phyloP scores from a whole-genome alignment of 1,140 invertebrate species.

The Ceratosolen solmsi region DNA sequence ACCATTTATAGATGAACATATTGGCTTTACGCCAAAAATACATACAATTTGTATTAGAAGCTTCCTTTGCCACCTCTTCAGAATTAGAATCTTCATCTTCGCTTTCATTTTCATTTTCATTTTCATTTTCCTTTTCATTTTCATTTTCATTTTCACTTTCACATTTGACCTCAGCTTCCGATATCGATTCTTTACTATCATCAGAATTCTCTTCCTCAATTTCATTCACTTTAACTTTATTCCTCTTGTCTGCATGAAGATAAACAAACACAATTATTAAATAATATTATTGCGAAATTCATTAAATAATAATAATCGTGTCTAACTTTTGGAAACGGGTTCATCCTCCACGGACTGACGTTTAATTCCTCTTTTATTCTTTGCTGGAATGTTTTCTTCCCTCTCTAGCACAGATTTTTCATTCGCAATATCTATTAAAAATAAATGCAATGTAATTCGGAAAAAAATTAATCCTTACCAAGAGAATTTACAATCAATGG shows the following conservation, averaged over 20 bases:
- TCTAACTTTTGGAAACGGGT: slow-evolving; percentile 35
- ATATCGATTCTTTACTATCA: not conserved
- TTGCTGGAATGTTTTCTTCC: not conserved
- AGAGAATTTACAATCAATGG: not conserved
- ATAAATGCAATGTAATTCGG: not conserved
- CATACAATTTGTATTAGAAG: slow-evolving; percentile 5
- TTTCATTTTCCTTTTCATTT: not conserved
- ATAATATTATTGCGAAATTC: not conserved
- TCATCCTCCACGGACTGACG: not conserved
- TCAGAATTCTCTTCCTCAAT: slow-evolving; percentile 9
- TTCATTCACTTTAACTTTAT: slow-evolving; percentile 33
- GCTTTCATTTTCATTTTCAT: slow-evolving; percentile 11
- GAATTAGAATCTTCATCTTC: slow-evolving; percentile 33
- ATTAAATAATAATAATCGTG: not conserved
- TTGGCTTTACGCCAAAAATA: slow-evolving; percentile 19
- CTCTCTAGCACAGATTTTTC: not conserved
- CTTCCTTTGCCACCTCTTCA: not conserved
- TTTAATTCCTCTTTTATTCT: slow-evolving; percentile 19
- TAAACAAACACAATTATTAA: slow-evolving; percentile 40
- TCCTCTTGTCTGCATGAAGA: slow-evolving; percentile 45
- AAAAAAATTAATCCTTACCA: not conserved
- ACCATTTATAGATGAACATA: not conserved
- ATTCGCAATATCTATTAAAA: not conserved
- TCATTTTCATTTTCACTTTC: slow-evolving; percentile 6
- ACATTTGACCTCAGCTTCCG: not conserved